These are phyloP conservation scores for Xylota sylvarum DNA, from an alignment of 2,888 invertebrate genomes.

Conservation along the genomic window DNA sequence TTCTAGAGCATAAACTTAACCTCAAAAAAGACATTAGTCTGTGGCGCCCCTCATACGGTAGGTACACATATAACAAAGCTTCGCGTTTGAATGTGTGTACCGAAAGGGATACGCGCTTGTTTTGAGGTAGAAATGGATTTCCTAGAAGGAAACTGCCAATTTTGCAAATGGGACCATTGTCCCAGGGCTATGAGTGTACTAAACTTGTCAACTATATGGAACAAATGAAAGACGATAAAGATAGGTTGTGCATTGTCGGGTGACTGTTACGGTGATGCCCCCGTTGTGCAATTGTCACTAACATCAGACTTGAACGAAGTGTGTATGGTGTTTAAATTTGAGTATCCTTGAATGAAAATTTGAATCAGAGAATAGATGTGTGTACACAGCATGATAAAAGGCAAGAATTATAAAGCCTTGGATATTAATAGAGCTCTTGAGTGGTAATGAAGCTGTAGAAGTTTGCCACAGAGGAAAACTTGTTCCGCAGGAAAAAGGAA, in stretches of 20 bases:
- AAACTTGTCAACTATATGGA: constrained; percentile 11
- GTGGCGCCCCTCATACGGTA: background rate
- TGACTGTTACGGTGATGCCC: background rate
- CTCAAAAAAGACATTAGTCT: constrained; percentile 45
- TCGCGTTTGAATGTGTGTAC: background rate
- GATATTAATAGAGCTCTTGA: background rate
- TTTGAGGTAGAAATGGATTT: constrained; percentile 18
- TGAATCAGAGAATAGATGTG: no score
- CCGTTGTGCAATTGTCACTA: background rate
- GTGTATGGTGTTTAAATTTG: background rate
- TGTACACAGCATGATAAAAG: background rate
- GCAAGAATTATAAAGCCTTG: no score
- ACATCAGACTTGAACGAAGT: background rate
- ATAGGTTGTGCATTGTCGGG: constrained; percentile 1
- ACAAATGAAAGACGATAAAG: constrained; percentile 12
- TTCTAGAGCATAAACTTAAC: constrained; percentile 58
- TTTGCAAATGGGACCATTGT: constrained; percentile 26
- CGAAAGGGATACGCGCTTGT: constrained; percentile 6
- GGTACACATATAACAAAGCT: background rate
- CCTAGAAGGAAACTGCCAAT: constrained; percentile 20
- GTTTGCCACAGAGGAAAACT: background rate
- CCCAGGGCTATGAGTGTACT: background rate
- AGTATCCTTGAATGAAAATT: background rate
- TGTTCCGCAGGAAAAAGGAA: no score
- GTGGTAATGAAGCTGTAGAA: background rate